Conservation (phyloP, 1,140 invertebrate genomes). For the Epicauta chinensis region DNA sequence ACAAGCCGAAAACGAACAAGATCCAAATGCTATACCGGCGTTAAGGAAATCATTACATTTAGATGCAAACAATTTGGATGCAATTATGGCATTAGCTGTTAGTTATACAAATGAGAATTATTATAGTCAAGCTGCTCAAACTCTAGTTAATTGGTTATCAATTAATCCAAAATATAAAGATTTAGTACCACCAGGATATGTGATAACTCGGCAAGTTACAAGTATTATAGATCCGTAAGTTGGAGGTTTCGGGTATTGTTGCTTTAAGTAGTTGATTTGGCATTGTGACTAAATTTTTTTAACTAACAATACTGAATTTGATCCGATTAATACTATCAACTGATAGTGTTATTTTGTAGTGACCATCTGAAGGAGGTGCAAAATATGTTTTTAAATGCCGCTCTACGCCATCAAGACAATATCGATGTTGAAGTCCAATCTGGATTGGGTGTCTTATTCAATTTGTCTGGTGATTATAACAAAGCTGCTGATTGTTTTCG, state of each 20-base stretch:
- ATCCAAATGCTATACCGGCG: slow-evolving; percentile 82
- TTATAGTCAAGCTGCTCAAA: slow-evolving; percentile 65
- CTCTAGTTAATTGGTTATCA: slow-evolving; percentile 76
- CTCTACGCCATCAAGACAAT: slow-evolving; percentile 64
- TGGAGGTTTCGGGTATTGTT: slow-evolving; percentile 1
- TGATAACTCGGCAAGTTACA: slow-evolving; percentile 43
- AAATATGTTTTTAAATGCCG: slow-evolving; percentile 79
- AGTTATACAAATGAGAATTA: slow-evolving; percentile 94
- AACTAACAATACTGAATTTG: neutral
- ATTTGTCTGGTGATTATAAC: slow-evolving; percentile 88
- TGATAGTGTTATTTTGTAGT: slow-evolving; percentile 43
- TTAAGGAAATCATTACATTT: slow-evolving; percentile 79
- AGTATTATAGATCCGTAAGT: slow-evolving; percentile 41
- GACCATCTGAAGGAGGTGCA: slow-evolving; percentile 63
- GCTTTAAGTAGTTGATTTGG: too few species aligned
- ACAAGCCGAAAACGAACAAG: slow-evolving; percentile 90
- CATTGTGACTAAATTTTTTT: too few species aligned
- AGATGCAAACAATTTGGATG: slow-evolving; percentile 73
- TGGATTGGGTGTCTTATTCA: slow-evolving; percentile 92
- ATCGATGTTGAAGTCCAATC: slow-evolving; percentile 95
- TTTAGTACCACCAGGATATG: slow-evolving; percentile 52
- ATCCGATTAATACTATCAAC: too few species aligned
- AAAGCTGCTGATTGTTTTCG: slow-evolving; percentile 96
- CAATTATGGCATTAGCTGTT: slow-evolving; percentile 85
- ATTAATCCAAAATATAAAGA: slow-evolving; percentile 79